These are phyloP conservation scores for Phaetusa simplex DNA, from an alignment of 2,113 vertebrate genomes.

Conservation along the genomic window DNA sequence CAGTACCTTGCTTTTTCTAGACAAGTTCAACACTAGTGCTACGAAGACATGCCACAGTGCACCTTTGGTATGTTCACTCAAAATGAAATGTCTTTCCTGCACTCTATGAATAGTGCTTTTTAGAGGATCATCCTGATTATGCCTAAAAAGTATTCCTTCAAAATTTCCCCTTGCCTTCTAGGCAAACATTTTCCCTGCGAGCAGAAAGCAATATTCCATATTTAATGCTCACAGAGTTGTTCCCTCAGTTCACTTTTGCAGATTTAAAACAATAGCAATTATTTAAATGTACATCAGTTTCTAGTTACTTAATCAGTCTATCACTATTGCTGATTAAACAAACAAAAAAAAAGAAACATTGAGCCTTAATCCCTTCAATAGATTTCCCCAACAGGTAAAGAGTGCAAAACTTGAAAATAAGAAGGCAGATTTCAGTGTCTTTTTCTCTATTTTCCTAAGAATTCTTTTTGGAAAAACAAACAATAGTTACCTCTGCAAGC, in stretches of 20 bases:
- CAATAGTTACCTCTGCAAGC: conserved; percentile 75
- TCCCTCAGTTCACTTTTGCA: neutral
- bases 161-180: neutral
- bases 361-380: neutral
- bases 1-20: neutral
- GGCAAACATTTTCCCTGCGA: neutral
- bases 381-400: neutral
- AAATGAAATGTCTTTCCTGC: neutral
- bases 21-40: neutral
- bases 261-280: neutral
- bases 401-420: neutral
- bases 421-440: neutral
- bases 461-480: neutral
- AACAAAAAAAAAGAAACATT: neutral
- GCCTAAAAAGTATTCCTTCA: neutral
- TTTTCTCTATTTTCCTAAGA: neutral
- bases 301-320: neutral
- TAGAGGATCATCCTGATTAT: neutral
- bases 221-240: neutral
- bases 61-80: neutral
- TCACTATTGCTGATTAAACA: neutral
- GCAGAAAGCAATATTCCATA: neutral
- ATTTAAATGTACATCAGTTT: neutral
- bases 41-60: neutral
- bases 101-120: neutral